phyloP scores from a whole-genome alignment of 2,888 invertebrate species.

The Lottia gigantea region DNA sequence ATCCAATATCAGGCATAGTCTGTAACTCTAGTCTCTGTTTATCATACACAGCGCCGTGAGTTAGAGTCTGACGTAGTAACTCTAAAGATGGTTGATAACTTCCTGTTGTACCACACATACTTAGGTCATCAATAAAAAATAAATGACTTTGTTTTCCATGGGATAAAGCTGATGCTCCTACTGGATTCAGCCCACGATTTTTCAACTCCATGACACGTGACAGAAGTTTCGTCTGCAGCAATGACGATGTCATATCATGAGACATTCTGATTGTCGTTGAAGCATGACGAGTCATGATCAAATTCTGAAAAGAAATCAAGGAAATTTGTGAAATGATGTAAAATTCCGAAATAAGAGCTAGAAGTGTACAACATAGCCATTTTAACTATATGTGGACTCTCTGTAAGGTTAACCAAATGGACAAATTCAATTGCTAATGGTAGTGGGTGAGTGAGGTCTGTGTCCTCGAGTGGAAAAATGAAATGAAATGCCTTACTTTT shows the following conservation, averaged over 20 bases:
- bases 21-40: constrained; percentile 54
- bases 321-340: neutral
- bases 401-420: neutral
- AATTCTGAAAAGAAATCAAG: constrained; percentile 42
- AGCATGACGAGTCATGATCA: constrained; percentile 51
- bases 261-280: constrained; percentile 58
- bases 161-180: constrained; percentile 35
- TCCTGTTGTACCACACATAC: constrained; percentile 47
- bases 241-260: constrained; percentile 50
- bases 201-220: constrained; percentile 52
- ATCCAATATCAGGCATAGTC: constrained; percentile 51
- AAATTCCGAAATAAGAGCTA: too few relatives aligned
- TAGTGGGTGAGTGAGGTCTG: too few relatives aligned
- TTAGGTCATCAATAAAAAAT: constrained; percentile 66
- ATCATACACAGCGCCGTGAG: constrained; percentile 55
- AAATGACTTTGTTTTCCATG: constrained; percentile 45
- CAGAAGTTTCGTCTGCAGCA: constrained; percentile 52
- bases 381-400: neutral
- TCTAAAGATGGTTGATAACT: constrained; percentile 60
- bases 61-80: constrained; percentile 58
- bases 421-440: too few relatives aligned
- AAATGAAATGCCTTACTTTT: too few relatives aligned
- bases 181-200: constrained; percentile 43
- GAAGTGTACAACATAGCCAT: too few relatives aligned
- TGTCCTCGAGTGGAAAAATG: too few relatives aligned